Evolutionary conservation across 1,140 invertebrate species (phyloP), one percentile per base, ranked within the genome.

Genomic region (Scaptodrosophila lebanonensis): DNA sequence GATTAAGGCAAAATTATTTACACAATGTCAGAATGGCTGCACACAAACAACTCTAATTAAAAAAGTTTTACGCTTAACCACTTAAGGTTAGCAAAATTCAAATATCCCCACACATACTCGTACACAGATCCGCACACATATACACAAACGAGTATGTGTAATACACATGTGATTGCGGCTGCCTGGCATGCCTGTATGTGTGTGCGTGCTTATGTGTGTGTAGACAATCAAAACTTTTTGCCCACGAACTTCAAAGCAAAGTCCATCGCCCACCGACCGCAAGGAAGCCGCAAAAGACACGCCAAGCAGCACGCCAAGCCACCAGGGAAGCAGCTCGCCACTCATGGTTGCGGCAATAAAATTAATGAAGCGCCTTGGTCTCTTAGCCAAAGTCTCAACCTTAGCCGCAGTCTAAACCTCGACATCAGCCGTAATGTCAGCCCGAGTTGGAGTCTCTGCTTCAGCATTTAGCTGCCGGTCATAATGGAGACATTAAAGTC

Each of bases 31-130:
- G 35, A 54, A 50, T 42, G 51, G 51, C 48, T 83, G 69, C 52
- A 65, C 75, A 44, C 75, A 52, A 79, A 73, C 75, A 79, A 75
- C 75, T 83, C 76, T 79, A 82, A 79, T 79, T 79, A 79, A 82
- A 79, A 79, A 79, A 79, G 61, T 79, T 79, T 79, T 65, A 82
- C 75, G 75, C 75, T 79, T 79, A 79, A 79, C 75, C 75, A 82
- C 73, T 79, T 69, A 57, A 82, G n/a, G 65, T 82, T 69, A 51
- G 65, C 60, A 50, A 9, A n/a, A n/a, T n/a, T n/a, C n/a, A n/a
- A n/a, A n/a, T n/a, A n/a, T n/a, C n/a, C n/a, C n/a, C 39, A 42
- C 20, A 43, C 52, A 44, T 15, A 20, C 33, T n/a, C 48, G 13
- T 47, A 50, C 39, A 33, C 39, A 50, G n/a, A n/a, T n/a, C n/a